Conservation (phyloP, 2,113 vertebrate species). For the Eptatretus burgeri region DNA sequence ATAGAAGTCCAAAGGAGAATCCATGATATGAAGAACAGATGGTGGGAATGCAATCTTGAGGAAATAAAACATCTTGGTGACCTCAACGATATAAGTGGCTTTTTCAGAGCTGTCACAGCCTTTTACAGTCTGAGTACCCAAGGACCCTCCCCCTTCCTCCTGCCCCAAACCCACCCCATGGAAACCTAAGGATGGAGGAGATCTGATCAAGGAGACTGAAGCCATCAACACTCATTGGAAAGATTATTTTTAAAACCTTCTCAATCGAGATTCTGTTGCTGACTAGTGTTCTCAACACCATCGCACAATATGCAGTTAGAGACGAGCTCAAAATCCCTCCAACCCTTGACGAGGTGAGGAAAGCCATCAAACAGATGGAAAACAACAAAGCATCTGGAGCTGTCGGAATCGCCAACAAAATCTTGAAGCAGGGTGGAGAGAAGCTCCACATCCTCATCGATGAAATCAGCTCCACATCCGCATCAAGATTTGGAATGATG, state of each 20-base stretch:
- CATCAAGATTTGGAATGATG: not conserved
- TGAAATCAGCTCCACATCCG: not conserved
- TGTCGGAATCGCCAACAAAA: not conserved
- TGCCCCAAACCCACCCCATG: no score
- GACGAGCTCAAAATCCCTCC: conserved; percentile 9
- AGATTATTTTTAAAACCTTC: not conserved
- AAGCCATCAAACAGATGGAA: conserved; percentile 18
- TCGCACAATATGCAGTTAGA: not conserved
- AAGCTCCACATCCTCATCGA: not conserved
- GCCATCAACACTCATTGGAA: not conserved
- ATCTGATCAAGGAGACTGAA: not conserved
- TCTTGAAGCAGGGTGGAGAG: not conserved
- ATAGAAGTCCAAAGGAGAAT: not conserved
- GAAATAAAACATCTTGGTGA: not conserved
- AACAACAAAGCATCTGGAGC: conserved; percentile 11
- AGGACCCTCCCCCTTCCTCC: not conserved
- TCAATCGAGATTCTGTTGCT: not conserved
- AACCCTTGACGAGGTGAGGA: conserved; percentile 16
- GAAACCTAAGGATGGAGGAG: not conserved
- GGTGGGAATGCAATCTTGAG: not conserved
- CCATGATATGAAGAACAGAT: not conserved
- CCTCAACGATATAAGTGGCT: not conserved
- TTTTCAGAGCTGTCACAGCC: not conserved
- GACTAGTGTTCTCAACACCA: not conserved
- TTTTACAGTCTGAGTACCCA: not conserved